Percentiles rank a stretch among this genome's conserved stretches.
phyloP scores from a whole-genome alignment of 2,797 vertebrate species.

The Eidolon dupreanum region DNA sequence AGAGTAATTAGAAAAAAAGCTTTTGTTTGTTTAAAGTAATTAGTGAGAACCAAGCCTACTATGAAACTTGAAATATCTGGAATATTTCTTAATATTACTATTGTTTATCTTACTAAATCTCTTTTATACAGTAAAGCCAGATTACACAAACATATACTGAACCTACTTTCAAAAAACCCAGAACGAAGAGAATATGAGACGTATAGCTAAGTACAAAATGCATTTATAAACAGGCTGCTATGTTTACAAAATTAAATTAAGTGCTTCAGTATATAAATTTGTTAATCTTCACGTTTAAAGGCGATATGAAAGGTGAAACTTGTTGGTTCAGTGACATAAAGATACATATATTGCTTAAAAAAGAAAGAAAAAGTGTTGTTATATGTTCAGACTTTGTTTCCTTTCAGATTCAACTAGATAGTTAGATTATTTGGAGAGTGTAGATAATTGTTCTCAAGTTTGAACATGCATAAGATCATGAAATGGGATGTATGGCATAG shows the following conservation, averaged over 20 bases:
- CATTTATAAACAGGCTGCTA: not conserved
- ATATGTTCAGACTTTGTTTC: not conserved
- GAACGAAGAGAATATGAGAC: not conserved
- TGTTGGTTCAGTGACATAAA: not conserved
- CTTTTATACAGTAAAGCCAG: constrained; percentile 4
- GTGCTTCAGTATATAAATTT: not conserved
- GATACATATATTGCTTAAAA: not conserved
- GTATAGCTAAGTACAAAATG: not conserved
- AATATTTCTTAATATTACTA: not conserved
- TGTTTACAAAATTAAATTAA: not conserved
- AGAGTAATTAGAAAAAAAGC: not conserved
- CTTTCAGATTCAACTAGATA: not conserved
- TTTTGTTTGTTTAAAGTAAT: not conserved
- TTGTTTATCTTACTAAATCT: not conserved
- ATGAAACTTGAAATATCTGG: not conserved
- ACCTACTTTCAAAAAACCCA: not conserved
- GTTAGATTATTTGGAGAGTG: not conserved
- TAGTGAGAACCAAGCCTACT: not conserved
- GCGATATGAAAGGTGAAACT: not conserved
- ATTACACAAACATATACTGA: not conserved
- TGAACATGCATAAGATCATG: not conserved
- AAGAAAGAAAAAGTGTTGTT: not conserved
- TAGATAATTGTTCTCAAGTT: not conserved
- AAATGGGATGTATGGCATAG: not conserved
- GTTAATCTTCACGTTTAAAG: not conserved